Conservation (phyloP, 2,797 vertebrate species). For the Cichlasoma orientale region DNA sequence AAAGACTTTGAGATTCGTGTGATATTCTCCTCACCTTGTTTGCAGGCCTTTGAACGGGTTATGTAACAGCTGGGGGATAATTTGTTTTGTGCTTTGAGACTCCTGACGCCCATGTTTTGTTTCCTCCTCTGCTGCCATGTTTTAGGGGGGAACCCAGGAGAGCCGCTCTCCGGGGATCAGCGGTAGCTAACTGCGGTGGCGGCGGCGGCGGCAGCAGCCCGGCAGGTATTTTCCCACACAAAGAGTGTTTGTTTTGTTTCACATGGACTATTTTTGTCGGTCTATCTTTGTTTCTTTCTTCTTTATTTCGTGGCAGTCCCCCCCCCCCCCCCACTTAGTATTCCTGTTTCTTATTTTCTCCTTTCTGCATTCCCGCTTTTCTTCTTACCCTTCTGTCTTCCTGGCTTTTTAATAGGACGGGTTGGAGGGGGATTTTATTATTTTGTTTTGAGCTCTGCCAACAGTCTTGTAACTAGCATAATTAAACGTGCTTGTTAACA, state of each 20-base stretch:
- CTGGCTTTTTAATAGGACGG: conserved; percentile 45
- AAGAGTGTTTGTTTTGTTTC: conserved; percentile 68
- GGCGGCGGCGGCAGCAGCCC: conserved; percentile 54
- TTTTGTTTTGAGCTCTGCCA: conserved; percentile 82
- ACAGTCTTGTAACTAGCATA: conserved; percentile 89
- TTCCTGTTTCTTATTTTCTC: conserved; percentile 36
- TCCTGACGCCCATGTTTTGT: conserved; percentile 53
- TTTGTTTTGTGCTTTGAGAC: conserved; percentile 61
- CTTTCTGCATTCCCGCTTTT: not conserved
- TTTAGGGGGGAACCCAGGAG: conserved; percentile 54
- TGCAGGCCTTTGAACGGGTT: conserved; percentile 41
- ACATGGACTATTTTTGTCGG: conserved; percentile 49
- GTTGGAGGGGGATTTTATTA: conserved; percentile 59
- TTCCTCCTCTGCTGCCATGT: conserved; percentile 56
- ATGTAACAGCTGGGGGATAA: conserved; percentile 38
- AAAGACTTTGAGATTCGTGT: not conserved
- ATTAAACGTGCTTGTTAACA: conserved; percentile 94
- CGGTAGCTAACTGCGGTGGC: conserved; percentile 41
- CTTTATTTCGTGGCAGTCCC: conserved; percentile 14
- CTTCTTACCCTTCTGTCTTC: not conserved
- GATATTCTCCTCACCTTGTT: conserved; percentile 74
- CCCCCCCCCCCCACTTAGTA: conserved; percentile 1
- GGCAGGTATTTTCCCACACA: conserved; percentile 75
- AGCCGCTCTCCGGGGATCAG: conserved; percentile 48
- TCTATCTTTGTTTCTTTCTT: conserved; percentile 31